Conservation (phyloP, 2,113 vertebrate genomes). For the Poeciliopsis occidentalis region DNA sequence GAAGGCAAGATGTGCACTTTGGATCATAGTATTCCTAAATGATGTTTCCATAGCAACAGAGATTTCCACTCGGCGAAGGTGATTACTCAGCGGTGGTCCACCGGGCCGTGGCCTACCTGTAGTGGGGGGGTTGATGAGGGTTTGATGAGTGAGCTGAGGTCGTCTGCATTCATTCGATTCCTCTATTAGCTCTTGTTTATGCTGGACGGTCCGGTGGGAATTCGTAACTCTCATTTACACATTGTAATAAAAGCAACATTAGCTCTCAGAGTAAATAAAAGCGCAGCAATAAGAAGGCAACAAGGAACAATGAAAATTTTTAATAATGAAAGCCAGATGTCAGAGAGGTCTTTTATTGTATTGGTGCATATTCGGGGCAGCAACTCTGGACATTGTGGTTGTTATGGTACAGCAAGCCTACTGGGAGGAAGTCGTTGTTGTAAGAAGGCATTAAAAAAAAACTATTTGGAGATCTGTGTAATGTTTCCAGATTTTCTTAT, state of each 20-base stretch:
- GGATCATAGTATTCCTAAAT: constrained; percentile 21
- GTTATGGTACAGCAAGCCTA: neutral
- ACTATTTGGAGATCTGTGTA: neutral
- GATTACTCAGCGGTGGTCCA: constrained; percentile 54
- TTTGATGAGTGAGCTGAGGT: neutral
- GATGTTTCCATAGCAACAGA: constrained; percentile 69
- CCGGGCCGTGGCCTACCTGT: constrained; percentile 35
- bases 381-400: neutral
- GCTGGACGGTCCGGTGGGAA: constrained; percentile 7
- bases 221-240: constrained; percentile 23
- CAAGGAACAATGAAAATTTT: neutral
- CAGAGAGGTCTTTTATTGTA: neutral
- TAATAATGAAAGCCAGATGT: neutral
- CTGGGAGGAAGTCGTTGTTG: neutral
- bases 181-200: constrained; percentile 42
- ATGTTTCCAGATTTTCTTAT: neutral
- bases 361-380: neutral
- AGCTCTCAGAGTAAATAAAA: constrained; percentile 7
- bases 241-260: constrained; percentile 14
- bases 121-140: constrained; percentile 13
- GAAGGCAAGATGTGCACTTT: constrained; percentile 23
- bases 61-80: constrained; percentile 47
- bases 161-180: constrained; percentile 21
- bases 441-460: neutral
- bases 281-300: neutral